Conservation (phyloP, 2,888 invertebrate species). For the Lypha dubia region DNA sequence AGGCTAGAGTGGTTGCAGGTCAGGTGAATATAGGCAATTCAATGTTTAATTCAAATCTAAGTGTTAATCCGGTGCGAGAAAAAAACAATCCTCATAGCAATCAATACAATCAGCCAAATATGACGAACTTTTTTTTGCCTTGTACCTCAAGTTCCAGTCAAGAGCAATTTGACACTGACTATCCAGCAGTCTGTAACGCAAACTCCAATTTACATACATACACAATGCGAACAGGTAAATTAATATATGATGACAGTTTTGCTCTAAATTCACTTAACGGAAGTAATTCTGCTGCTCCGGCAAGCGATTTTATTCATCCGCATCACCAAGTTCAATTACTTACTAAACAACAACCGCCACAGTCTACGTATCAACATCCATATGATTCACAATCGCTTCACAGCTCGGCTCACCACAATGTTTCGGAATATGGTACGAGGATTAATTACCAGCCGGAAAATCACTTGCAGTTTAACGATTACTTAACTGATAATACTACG, state of each 20-base stretch:
- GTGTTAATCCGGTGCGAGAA: constrained; percentile 85
- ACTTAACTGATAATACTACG: constrained; percentile 79
- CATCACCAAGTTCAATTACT: constrained; percentile 34
- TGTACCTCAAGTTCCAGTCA: constrained; percentile 93
- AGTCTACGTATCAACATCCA: constrained; percentile 81
- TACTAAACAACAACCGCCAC: constrained; percentile 72
- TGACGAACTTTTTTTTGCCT: constrained; percentile 90
- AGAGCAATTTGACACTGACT: constrained; percentile 92
- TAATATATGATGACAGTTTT: constrained; percentile 89
- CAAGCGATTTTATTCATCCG: constrained; percentile 39
- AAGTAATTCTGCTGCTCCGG: constrained; percentile 48
- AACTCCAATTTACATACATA: constrained; percentile 94
- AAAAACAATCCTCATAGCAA: constrained; percentile 85
- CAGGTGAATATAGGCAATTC: constrained; percentile 57
- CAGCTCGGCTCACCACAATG: constrained; percentile 74
- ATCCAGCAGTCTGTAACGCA: constrained; percentile 93
- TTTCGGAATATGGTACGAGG: constrained; percentile 67
- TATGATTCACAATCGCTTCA: constrained; percentile 82
- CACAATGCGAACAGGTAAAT: constrained; percentile 90
- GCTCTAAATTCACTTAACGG: constrained; percentile 84
- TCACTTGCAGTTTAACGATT: constrained; percentile 77
- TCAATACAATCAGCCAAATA: constrained; percentile 82
- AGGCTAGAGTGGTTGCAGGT: constrained; percentile 81
- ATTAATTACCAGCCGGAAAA: constrained; percentile 73
- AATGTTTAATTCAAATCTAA: constrained; percentile 69